A percentile compares a stretch with the other conserved stretches of the same genome.
phyloP scores from a whole-genome alignment of 2,113 vertebrate genomes.

The Anoura caudifer region DNA sequence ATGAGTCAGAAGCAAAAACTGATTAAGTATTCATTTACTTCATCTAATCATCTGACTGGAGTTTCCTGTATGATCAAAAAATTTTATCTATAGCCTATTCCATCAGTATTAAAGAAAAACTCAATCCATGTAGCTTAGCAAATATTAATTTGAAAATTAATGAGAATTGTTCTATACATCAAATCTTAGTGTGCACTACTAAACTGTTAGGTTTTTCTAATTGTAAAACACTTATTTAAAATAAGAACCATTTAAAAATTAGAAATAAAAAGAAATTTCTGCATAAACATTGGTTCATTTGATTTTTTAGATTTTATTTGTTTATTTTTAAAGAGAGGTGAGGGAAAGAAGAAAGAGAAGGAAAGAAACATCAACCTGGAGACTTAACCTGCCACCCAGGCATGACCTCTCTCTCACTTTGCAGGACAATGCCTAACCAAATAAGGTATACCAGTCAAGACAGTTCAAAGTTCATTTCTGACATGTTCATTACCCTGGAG shows the following conservation, averaged over 20 bases:
- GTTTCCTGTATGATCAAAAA: background rate
- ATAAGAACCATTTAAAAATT: background rate
- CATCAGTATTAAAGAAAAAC: background rate
- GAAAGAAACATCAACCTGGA: too few species aligned
- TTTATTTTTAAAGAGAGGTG: too few species aligned
- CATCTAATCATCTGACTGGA: background rate
- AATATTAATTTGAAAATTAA: constrained; percentile 5
- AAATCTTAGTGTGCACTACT: background rate
- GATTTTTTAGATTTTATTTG: too few species aligned
- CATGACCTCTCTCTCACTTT: too few species aligned
- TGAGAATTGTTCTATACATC: background rate
- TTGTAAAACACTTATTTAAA: constrained; percentile 13
- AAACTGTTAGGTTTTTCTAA: background rate
- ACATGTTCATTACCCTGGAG: background rate
- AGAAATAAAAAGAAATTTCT: background rate
- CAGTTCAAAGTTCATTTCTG: background rate
- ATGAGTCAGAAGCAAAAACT: background rate
- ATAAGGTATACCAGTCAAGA: too few species aligned
- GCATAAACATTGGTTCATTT: background rate
- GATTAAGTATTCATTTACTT: background rate
- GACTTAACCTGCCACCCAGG: too few species aligned
- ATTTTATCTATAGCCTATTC: background rate
- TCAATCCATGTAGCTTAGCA: background rate
- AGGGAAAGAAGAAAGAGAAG: too few species aligned
- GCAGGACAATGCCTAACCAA: too few species aligned